Evolutionary conservation across 2,888 invertebrate genomes (phyloP), one percentile per base, ranked within the genome.

Genomic region (Cynaeus angustus): DNA sequence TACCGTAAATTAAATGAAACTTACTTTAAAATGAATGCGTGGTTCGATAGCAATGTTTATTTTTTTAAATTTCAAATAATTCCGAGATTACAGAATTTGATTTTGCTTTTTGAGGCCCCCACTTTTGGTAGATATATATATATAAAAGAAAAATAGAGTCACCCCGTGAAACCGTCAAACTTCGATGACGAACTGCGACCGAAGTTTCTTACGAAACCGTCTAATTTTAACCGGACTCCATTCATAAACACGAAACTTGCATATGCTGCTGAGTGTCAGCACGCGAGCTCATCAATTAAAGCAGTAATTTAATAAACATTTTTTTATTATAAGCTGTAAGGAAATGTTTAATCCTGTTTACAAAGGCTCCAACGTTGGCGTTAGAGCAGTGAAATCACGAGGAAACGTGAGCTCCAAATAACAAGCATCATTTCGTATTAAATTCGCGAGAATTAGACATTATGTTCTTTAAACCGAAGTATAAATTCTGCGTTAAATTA

Each of bases 311-410:
- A 59, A 46, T 59, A 59, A 59, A 59, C 59, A 9, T 14, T 52
- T 55, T 55, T 55, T 55, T 55, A 56, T 38, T 16, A 3, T 28
- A 10, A 43, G 56, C 41, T 21, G 28, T 26, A 43, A 21, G 12
- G 26, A 56, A 14, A 43, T 56, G 56, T 56, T 56, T 56, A 41
- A 56, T 56, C 56, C 56, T 56, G 43, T 56, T 56, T 56, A 56
- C 56, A 14, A 10, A 41, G 41, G 21, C 26, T 56, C 21, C 41
- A 8, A 43, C 43, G 3, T 16, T 43, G 14, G 10, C 10, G 43
- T 41, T 4, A 41, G 6, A 41, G 41, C 12, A 7, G 43, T 3
- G 7, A 33, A 33, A n/a, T 33, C 33, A 1, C 33, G 21, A 4
- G 9, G n/a, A 33, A 33, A 33, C 33, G 3, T 9, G n/a, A 33